Evolutionary conservation across 2,113 vertebrate species (phyloP).

Genomic region (Rhinogobius similis): DNA sequence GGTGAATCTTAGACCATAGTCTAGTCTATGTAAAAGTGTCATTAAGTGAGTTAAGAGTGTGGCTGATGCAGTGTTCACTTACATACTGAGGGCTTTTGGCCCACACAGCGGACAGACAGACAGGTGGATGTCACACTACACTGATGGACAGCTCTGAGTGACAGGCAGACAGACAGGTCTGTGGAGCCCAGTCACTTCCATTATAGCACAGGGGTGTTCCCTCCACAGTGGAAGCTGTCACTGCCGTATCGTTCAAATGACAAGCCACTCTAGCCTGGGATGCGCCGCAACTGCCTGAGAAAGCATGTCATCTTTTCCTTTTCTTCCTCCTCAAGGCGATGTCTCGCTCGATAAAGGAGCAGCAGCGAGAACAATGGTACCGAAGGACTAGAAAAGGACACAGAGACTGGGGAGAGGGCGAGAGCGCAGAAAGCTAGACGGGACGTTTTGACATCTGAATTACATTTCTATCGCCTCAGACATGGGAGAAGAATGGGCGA

Average conservation of each 20-base stretch:
- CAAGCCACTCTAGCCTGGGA: constrained; percentile 76
- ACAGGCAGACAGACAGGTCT: constrained; percentile 74
- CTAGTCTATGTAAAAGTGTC: neutral
- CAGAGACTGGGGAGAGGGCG: constrained; percentile 70
- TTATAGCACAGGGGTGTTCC: constrained; percentile 76
- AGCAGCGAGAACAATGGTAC: constrained; percentile 79
- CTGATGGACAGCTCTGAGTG: constrained; percentile 69
- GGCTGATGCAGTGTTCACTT: constrained; percentile 2
- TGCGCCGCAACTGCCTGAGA: constrained; percentile 76
- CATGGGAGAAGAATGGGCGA: constrained; percentile 68
- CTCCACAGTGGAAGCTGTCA: constrained; percentile 80
- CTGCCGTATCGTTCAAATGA: constrained; percentile 72
- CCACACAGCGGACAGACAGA: constrained; percentile 48
- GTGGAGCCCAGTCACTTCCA: constrained; percentile 74
- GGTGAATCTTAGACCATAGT: neutral
- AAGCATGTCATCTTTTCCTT: constrained; percentile 83
- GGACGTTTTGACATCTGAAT: constrained; percentile 84
- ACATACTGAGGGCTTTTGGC: constrained; percentile 34
- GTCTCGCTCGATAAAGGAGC: constrained; percentile 82
- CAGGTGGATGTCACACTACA: constrained; percentile 61
- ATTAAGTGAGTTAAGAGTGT: neutral
- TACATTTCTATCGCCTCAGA: constrained; percentile 79
- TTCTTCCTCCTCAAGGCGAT: constrained; percentile 74
- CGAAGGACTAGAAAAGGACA: constrained; percentile 77
- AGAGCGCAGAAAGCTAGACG: constrained; percentile 65